phyloP scores from a whole-genome alignment of 2,113 vertebrate genomes.

The Chiloscyllium plagiosum region DNA sequence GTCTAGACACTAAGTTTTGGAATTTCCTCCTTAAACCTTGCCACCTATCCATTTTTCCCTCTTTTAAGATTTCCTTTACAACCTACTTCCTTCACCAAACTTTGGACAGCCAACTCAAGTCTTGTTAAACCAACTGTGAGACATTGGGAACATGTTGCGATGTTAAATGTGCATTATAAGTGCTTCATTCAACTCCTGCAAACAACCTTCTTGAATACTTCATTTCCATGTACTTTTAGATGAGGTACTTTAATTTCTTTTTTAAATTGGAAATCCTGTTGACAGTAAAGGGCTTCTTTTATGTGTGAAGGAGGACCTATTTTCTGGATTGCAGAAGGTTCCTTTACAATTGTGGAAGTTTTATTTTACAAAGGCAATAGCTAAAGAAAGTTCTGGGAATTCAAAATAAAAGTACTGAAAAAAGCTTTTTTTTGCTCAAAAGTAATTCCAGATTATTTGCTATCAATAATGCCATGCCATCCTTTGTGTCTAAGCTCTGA shows the following conservation, averaged over 20 bases:
- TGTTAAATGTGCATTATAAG: not conserved
- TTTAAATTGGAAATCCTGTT: not conserved
- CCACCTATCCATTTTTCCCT: not conserved
- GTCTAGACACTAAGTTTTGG: not conserved
- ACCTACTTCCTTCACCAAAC: not conserved
- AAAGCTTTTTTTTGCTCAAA: not conserved
- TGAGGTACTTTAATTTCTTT: not conserved
- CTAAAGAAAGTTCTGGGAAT: not conserved
- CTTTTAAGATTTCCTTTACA: not conserved
- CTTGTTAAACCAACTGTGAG: not conserved
- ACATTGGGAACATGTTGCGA: not conserved
- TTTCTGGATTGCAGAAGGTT: too few relatives aligned
- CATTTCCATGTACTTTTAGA: not conserved
- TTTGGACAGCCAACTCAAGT: too few relatives aligned
- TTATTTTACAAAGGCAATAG: not conserved
- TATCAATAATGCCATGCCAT: not conserved
- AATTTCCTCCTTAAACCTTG: not conserved
- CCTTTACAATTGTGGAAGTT: too few relatives aligned
- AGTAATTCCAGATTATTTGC: not conserved
- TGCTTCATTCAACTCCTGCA: not conserved
- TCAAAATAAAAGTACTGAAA: not conserved
- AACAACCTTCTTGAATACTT: not conserved
- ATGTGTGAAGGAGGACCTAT: too few relatives aligned
- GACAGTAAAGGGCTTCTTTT: too few relatives aligned
- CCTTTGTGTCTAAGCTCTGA: not conserved